Evolutionary conservation across 2,113 vertebrate genomes (phyloP).

Genomic region (Pollimyrus isidori): DNA sequence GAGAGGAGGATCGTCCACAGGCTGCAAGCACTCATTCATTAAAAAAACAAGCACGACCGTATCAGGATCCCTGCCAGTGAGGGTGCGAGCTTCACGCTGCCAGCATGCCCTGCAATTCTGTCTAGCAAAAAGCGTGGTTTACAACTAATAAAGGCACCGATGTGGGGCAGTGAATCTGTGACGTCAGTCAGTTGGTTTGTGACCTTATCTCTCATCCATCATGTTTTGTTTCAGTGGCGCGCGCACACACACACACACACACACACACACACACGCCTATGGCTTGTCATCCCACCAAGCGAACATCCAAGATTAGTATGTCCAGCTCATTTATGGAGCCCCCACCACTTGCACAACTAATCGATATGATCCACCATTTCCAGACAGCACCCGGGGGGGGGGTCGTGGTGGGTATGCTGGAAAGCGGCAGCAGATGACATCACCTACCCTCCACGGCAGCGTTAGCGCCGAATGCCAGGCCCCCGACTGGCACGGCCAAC

Average conservation of each 20-base stretch:
- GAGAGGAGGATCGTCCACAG: neutral
- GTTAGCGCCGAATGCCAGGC: neutral
- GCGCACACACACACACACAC: neutral
- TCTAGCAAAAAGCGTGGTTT: neutral
- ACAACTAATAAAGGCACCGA: neutral
- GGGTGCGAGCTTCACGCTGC: neutral
- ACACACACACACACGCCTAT: neutral
- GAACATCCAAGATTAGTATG: neutral
- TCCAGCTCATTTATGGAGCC: neutral
- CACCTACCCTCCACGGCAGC: conserved; percentile 12
- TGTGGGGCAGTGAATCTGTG: neutral
- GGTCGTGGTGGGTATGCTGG: neutral
- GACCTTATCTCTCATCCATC: neutral
- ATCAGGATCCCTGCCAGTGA: neutral
- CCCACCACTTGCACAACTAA: neutral
- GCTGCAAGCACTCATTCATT: neutral
- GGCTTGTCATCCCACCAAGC: neutral
- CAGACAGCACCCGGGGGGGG: neutral
- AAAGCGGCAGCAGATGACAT: neutral
- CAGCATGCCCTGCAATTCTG: neutral
- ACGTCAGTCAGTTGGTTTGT: neutral
- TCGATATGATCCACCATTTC: neutral
- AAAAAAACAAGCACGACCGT: neutral
- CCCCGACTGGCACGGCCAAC: neutral
- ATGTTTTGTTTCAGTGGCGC: neutral